A percentile compares a stretch with the other conserved stretches of the same genome.
These are phyloP conservation scores for Salvator merianae DNA, from an alignment of 2,113 vertebrate species.

Conservation along the genomic window DNA sequence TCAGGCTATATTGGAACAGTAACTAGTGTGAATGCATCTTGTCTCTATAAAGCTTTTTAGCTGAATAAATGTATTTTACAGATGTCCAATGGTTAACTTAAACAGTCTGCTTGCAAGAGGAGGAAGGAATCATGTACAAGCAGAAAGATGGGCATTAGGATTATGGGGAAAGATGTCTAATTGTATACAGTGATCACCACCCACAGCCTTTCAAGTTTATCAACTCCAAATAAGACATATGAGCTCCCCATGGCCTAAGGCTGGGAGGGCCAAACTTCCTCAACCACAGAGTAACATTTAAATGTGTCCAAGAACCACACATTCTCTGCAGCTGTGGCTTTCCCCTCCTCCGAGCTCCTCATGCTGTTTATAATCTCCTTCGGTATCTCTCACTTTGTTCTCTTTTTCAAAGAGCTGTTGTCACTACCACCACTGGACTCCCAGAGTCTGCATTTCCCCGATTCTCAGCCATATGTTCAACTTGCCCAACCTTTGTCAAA, in stretches of 20 bases:
- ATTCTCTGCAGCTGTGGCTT: neutral
- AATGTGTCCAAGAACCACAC: neutral
- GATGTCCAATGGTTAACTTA: conserved; percentile 60
- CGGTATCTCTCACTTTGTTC: neutral
- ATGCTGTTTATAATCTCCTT: neutral
- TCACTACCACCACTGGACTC: too few species aligned
- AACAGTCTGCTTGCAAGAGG: conserved; percentile 39
- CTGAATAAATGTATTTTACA: conserved; percentile 68
- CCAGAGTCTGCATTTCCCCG: too few species aligned
- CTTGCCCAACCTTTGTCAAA: neutral
- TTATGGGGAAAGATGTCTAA: conserved; percentile 37
- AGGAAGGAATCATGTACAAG: conserved; percentile 46
- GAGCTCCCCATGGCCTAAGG: neutral
- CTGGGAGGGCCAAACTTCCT: neutral
- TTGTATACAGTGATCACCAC: conserved; percentile 45
- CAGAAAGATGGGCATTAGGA: conserved; percentile 37
- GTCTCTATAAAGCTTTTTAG: conserved; percentile 58
- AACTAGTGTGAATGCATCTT: conserved; percentile 57
- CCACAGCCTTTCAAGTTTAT: conserved; percentile 26
- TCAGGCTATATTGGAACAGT: conserved; percentile 51
- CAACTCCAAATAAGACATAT: conserved; percentile 9
- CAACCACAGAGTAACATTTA: neutral
- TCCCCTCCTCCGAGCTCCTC: neutral
- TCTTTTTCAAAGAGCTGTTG: too few species aligned
- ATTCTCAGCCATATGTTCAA: neutral